phyloP scores from a whole-genome alignment of 1,140 invertebrate genomes.

The Pantala flavescens region DNA sequence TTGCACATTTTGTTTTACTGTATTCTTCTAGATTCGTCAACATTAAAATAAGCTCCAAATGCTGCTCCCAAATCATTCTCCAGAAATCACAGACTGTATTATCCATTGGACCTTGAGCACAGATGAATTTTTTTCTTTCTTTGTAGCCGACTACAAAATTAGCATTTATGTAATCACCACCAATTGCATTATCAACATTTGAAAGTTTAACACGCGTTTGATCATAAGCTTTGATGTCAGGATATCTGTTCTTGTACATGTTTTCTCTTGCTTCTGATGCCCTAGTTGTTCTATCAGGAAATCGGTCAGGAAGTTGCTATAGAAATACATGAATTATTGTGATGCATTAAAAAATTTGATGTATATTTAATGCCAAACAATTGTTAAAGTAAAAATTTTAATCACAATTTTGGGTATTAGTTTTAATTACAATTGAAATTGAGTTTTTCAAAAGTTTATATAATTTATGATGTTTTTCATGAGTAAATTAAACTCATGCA shows the following conservation, averaged over 20 bases:
- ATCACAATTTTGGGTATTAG: no score
- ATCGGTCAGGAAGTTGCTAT: conserved; percentile 65
- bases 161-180: conserved; percentile 87
- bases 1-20: conserved; percentile 84
- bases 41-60: conserved; percentile 85
- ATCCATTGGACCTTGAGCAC: conserved; percentile 87
- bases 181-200: conserved; percentile 60
- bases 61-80: conserved; percentile 96
- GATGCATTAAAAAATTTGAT: no score
- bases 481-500: no score
- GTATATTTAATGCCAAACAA: no score
- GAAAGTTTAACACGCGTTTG: conserved; percentile 77
- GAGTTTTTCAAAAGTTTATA: no score
- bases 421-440: no score
- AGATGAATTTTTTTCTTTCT: conserved; percentile 87
- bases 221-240: conserved; percentile 85
- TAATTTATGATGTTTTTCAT: no score
- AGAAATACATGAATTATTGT: no score
- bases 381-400: no score
- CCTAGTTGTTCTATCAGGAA: conserved; percentile 73
- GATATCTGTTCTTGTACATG: conserved; percentile 74
- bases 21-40: conserved; percentile 89
- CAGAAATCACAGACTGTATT: conserved; percentile 91
- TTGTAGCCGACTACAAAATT: conserved; percentile 86
- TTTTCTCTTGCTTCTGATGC: conserved; percentile 83